Evolutionary conservation across 2,797 vertebrate genomes (phyloP), one percentile per base, ranked within the genome.

Genomic region (Sebastes elongatus): DNA sequence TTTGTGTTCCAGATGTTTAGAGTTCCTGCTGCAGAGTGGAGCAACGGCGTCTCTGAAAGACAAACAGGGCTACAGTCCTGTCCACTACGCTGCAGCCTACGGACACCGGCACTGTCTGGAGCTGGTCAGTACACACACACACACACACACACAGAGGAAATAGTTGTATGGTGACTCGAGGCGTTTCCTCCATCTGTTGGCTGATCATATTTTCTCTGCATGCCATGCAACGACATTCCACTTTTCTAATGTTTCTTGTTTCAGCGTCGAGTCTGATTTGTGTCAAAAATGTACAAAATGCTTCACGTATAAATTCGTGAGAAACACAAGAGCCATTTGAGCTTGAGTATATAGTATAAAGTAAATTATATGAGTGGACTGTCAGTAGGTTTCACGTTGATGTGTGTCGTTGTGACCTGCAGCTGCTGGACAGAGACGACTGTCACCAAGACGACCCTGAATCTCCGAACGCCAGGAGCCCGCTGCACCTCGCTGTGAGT

Each of bases 81-180:
- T 99, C 42, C 98, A 99, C 89, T 99, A 99, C 0, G 98, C 98
- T 55, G 98, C 98, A 70, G 98, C 98, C n/a, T 99, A 97, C 0
- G 98, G 98, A 78, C 98, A 99, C 94, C 94, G 97, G 61, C 97
- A 98, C 76, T 98, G 98, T 85, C 88, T 99, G 91, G 97, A 99
- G 80, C 92, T 99, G 97, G 98, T 99, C 87, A 96, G 97, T 94
- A 18, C 16, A 14, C 61, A 38, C 59, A 35, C 52, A 56, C n/a
- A 59, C 62, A 68, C 57, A 59, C 38, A 10, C 52, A 35, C 5
- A 13, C 3, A 16, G 7, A 83, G 77, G 81, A 86, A 83, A 83
- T 78, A 8, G 30, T 42, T 77, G 63, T 63, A 22, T 53, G 75
- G 28, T 67, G 53, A 13, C 71, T 84, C 11, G 28, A 76, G 64